Conservation (phyloP, 2,888 invertebrate species). For the Lucinisca nassula region DNA sequence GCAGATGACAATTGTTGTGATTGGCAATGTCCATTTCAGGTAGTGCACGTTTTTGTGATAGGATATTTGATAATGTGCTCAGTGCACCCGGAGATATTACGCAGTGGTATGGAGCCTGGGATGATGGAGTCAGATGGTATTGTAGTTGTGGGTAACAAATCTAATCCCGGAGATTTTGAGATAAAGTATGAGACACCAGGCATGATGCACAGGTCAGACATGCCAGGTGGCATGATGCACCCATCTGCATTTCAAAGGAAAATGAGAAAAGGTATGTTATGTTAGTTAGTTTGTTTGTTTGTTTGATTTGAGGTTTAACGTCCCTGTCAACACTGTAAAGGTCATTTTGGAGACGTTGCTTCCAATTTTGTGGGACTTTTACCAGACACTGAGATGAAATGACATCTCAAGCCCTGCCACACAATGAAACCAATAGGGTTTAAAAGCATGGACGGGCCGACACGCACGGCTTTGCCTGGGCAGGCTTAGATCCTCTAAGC, state of each 20-base stretch:
- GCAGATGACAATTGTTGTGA: too few species aligned
- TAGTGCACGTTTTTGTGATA: slow-evolving; percentile 75
- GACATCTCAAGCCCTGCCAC: neutral
- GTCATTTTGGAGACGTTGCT: too few species aligned
- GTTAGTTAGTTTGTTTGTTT: neutral
- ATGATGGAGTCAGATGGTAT: slow-evolving; percentile 70
- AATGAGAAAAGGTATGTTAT: neutral
- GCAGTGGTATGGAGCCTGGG: slow-evolving; percentile 51
- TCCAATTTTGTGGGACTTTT: neutral
- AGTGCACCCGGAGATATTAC: slow-evolving; percentile 80
- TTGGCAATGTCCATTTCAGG: slow-evolving; percentile 74
- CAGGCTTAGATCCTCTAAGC: too few species aligned
- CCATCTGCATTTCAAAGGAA: neutral
- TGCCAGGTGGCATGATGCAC: neutral
- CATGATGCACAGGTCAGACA: neutral
- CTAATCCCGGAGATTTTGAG: slow-evolving; percentile 24
- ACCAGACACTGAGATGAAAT: neutral
- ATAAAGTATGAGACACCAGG: slow-evolving; percentile 60
- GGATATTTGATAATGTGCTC: slow-evolving; percentile 77
- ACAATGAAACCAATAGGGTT: neutral
- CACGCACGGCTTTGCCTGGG: too few species aligned
- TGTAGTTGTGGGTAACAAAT: slow-evolving; percentile 52
- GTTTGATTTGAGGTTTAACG: too few species aligned
- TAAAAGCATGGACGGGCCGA: too few species aligned
- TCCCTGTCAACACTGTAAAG: too few species aligned